Percentiles rank a stretch among this genome's conserved stretches.
These are phyloP conservation scores for Hylyphantes graminicola DNA, from an alignment of 1,140 invertebrate genomes.

Conservation along the genomic window DNA sequence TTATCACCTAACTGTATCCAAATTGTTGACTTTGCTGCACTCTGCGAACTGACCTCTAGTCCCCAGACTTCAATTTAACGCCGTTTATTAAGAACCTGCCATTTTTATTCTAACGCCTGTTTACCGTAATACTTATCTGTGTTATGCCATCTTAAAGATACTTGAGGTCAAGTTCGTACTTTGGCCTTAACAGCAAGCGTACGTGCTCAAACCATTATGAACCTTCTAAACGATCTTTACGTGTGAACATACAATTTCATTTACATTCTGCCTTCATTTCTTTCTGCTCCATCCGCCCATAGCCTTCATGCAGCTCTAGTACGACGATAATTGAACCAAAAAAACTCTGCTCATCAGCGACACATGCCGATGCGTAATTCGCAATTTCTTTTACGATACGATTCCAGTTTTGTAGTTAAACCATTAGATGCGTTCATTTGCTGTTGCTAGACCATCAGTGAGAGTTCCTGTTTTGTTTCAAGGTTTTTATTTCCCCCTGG, in stretches of 20 bases:
- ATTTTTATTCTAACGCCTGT: neutral
- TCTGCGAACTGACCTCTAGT: slow-evolving; percentile 22
- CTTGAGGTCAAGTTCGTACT: slow-evolving; percentile 7
- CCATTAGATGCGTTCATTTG: too few species aligned
- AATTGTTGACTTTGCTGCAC: slow-evolving; percentile 11
- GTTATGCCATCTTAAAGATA: neutral
- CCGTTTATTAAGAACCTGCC: too few species aligned
- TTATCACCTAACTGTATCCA: slow-evolving; percentile 13
- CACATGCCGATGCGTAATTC: too few species aligned
- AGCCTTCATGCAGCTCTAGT: neutral
- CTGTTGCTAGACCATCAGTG: too few species aligned
- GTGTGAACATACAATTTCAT: slow-evolving; percentile 9
- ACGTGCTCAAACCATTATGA: neutral
- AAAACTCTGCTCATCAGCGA: too few species aligned
- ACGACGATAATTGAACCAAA: neutral
- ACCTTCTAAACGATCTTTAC: neutral
- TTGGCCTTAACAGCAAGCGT: slow-evolving; percentile 15
- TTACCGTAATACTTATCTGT: neutral
- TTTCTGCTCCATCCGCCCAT: slow-evolving; percentile 1
- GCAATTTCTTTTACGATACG: too few species aligned
- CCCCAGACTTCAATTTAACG: too few species aligned
- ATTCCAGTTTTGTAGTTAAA: too few species aligned
- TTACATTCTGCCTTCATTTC: slow-evolving; percentile 20
- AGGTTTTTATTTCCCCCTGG: too few species aligned
- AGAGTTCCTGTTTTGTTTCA: too few species aligned